Evolutionary conservation across 1,140 invertebrate genomes (phyloP).

Genomic region (Popillia japonica): DNA sequence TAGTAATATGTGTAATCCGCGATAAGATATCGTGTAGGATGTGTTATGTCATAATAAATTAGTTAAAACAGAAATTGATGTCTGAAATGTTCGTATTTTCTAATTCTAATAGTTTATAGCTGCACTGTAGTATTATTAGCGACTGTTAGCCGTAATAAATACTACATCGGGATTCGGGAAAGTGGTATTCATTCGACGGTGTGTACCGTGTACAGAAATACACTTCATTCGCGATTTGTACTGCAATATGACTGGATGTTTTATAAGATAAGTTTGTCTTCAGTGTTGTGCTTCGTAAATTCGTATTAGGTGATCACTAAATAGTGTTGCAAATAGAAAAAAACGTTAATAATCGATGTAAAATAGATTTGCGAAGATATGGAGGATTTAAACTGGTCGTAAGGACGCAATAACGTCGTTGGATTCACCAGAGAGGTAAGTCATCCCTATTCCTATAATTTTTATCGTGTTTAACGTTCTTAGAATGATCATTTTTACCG

Average conservation of each 20-base stretch:
- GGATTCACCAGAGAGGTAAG: no score
- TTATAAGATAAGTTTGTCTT: background rate
- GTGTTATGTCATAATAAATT: background rate
- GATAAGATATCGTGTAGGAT: background rate
- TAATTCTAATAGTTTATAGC: background rate
- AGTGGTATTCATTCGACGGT: background rate
- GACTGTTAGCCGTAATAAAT: slow-evolving; percentile 13
- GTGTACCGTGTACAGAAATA: slow-evolving; percentile 8
- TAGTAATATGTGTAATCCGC: background rate
- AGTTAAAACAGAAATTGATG: background rate
- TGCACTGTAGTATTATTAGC: background rate
- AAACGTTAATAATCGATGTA: no score
- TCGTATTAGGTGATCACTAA: no score
- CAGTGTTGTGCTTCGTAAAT: background rate
- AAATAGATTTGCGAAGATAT: no score
- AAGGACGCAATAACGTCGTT: no score
- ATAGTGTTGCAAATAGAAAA: no score
- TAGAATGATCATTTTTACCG: no score
- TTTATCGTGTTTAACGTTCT: no score
- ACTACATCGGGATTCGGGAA: slow-evolving; percentile 16
- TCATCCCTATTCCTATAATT: no score
- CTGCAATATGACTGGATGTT: background rate
- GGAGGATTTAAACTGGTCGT: no score
- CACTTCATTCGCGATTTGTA: slow-evolving; percentile 21
- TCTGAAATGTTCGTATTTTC: background rate